Base-by-base conservation (phyloP, 2,113 vertebrate genomes). In the Psilopogon haemacephalus region DNA sequence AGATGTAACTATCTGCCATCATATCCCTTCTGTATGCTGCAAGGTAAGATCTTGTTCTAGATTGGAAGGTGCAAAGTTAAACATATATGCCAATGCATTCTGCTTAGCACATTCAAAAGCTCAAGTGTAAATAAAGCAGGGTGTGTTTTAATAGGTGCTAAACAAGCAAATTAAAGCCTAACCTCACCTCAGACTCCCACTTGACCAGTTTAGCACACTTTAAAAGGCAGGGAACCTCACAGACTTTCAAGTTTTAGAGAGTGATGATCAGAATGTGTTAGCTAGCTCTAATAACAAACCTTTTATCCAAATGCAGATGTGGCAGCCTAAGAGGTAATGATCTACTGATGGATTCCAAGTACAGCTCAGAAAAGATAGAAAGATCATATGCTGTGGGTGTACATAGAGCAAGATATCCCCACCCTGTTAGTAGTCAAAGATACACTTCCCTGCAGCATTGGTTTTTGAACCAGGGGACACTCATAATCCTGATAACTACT, bases 101-200 rank as follows among this genome's bases (percentile, higher is more conserved):
- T 77, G 42, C 89, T 81, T 87, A 85, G 74, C 91, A 85, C 64
- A 37, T 87, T 73, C 44, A 83, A 83, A 94, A 68, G 50, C 38
- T 63, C 40, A 75, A 89, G 77, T n/a, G 60, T 83, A 91, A 94
- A 96, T 79, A 94, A 93, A 92, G 74, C 21, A 85, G 52, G 59
- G 63, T 73, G 59, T 87, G 60, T 76, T 95, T 96, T 93, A 95
- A 89, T 73, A 94, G 93, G 89, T 95, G 91, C 91, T 90, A 96
- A 85, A 95, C 87, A 94, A 89, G 81, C 87, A 79, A 90, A 82
- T 95, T 93, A 95, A 95, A 94, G 82, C 15, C 65, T 82, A 91
- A 69, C 65, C 56, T 91, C 67, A 69, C 59, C 94, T 87, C 84
- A 90, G 89, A 75, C 77, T 92, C 88, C 92, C 78, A 84, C 81